phyloP scores from a whole-genome alignment of 2,113 vertebrate genomes.

The Probosciger aterrimus region DNA sequence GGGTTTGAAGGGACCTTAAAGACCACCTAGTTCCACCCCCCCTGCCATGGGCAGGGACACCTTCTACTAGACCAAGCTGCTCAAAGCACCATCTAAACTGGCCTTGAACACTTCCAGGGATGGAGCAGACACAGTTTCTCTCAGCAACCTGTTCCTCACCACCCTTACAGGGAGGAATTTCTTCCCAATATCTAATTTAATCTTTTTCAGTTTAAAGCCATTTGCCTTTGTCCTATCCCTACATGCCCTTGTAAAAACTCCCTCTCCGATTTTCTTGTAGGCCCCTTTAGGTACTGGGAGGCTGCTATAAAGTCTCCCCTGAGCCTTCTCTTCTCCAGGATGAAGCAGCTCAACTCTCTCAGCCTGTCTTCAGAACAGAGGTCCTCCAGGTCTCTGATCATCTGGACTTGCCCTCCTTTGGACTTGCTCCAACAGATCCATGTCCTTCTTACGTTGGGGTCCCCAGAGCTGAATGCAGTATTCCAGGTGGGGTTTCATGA shows the following conservation, averaged over 20 bases:
- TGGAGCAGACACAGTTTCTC: neutral
- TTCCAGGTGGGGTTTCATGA: neutral
- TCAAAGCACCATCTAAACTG: neutral
- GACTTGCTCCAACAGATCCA: too few species aligned
- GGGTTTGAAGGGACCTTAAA: neutral
- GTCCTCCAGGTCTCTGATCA: neutral
- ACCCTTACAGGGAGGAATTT: neutral
- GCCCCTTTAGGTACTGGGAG: neutral
- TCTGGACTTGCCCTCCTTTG: neutral
- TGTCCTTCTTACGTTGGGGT: neutral
- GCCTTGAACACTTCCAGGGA: neutral
- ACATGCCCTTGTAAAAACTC: neutral
- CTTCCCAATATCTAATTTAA: neutral
- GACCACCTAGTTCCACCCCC: neutral
- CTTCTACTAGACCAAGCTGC: neutral
- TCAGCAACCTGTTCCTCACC: neutral
- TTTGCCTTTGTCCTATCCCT: neutral
- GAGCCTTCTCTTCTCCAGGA: neutral
- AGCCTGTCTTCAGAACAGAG: neutral
- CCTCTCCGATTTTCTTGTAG: neutral
- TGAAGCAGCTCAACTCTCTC: neutral
- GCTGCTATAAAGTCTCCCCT: neutral
- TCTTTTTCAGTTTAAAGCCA: neutral
- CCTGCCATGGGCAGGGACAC: neutral
- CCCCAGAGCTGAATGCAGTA: neutral